Percentiles rank a stretch among this genome's conserved stretches.
Conservation (phyloP, 2,113 vertebrate species). For the Bagarius yarrelli region DNA sequence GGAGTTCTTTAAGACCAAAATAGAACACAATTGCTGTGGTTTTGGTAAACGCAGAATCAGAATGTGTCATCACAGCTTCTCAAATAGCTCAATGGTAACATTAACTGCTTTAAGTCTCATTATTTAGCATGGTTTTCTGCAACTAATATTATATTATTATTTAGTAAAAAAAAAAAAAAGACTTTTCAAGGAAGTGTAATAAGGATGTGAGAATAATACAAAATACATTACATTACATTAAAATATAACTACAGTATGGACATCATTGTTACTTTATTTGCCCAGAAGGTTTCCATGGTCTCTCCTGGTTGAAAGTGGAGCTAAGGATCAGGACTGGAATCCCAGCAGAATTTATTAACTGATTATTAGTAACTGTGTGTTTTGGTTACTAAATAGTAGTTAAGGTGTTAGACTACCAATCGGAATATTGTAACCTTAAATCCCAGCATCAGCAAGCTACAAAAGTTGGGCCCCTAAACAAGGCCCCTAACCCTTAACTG, state of each 20-base stretch:
- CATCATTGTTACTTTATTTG: neutral
- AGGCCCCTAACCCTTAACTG: too few species aligned
- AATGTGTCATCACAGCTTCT: neutral
- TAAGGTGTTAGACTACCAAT: too few species aligned
- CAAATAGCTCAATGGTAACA: neutral
- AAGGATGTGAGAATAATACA: neutral
- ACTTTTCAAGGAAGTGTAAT: neutral
- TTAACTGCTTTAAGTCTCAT: neutral
- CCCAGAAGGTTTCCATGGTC: neutral
- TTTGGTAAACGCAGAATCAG: constrained; percentile 42
- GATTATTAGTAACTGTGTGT: neutral
- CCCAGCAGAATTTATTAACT: neutral
- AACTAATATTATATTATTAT: neutral
- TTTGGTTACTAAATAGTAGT: too few species aligned
- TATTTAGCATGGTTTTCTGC: neutral
- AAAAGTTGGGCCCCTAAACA: too few species aligned
- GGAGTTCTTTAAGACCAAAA: constrained; percentile 49
- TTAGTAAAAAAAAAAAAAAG: neutral
- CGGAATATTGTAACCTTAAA: too few species aligned
- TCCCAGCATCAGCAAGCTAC: too few species aligned
- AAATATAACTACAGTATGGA: neutral
- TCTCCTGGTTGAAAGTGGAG: neutral
- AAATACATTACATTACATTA: neutral
- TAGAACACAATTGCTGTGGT: constrained; percentile 40
- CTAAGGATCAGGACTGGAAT: neutral